A percentile compares a stretch with the other conserved stretches of the same genome.
Conservation (phyloP, 2,888 invertebrate genomes). For the Ectemnius continuus region DNA sequence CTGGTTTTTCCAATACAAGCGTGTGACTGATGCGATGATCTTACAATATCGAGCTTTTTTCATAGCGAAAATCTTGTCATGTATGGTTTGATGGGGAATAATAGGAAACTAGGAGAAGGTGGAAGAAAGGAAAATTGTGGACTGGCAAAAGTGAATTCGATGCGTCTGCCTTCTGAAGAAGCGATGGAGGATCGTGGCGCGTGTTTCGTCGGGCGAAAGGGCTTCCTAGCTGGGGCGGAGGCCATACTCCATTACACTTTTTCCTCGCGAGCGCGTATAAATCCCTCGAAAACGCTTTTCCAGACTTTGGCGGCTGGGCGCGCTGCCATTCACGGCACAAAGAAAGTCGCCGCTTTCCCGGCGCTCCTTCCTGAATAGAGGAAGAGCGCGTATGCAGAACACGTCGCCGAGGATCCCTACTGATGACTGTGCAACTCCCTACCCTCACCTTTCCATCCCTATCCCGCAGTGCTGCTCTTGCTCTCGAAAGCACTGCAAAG, state of each 20-base stretch:
- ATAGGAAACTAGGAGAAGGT: no score
- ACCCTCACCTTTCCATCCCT: not conserved
- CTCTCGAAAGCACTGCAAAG: conserved; percentile 8
- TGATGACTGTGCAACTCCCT: conserved; percentile 26
- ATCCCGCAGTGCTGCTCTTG: not conserved
- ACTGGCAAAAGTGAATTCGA: no score
- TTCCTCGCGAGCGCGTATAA: conserved; percentile 1
- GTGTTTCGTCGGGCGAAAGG: not conserved
- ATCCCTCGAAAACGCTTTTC: conserved; percentile 11
- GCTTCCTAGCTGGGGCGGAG: not conserved
- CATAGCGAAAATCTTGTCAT: no score
- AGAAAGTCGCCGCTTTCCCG: conserved; percentile 21
- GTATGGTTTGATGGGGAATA: no score
- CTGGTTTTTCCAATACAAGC: no score
- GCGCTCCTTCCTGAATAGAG: conserved; percentile 29
- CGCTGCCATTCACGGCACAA: conserved; percentile 19
- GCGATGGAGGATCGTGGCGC: no score
- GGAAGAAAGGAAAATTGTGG: no score
- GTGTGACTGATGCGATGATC: no score
- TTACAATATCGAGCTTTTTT: no score
- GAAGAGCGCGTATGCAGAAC: conserved; percentile 30
- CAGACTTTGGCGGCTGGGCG: conserved; percentile 1
- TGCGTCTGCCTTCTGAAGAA: no score
- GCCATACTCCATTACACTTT: conserved; percentile 9
- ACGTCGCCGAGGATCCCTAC: conserved; percentile 27